These are phyloP conservation scores for Melieria crassipennis DNA, from an alignment of 2,888 invertebrate species.

Conservation along the genomic window DNA sequence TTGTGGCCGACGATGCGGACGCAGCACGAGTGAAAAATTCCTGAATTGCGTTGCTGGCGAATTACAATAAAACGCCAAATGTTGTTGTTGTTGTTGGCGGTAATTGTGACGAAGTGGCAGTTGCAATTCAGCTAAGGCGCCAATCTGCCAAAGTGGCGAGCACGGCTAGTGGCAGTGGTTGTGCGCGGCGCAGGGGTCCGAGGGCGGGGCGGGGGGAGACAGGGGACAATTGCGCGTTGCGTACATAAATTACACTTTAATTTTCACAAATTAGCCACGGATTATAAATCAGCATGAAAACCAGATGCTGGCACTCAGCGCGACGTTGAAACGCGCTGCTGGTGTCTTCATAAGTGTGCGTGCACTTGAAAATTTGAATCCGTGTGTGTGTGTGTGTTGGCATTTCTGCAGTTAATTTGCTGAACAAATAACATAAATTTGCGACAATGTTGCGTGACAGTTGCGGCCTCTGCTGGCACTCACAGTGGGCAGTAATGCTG, in stretches of 20 bases:
- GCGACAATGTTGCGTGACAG: neutral
- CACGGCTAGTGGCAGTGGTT: too few relatives aligned
- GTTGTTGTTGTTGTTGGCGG: neutral
- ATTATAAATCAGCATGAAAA: conserved; percentile 60
- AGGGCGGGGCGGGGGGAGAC: too few relatives aligned
- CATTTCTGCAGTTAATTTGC: neutral
- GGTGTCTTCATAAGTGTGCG: neutral
- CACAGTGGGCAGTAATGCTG: too few relatives aligned
- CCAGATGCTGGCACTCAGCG: conserved; percentile 28
- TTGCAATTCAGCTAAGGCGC: too few relatives aligned
- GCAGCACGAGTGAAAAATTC: too few relatives aligned
- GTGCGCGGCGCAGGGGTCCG: too few relatives aligned
- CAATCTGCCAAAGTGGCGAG: too few relatives aligned
- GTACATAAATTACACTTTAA: conserved; percentile 63
- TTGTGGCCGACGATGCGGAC: too few relatives aligned
- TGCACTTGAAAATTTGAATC: neutral
- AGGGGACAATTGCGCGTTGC: conserved; percentile 39
- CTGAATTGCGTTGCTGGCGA: too few relatives aligned
- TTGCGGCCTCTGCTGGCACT: too few relatives aligned
- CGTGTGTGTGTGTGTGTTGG: neutral
- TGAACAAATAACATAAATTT: neutral
- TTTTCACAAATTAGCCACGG: conserved; percentile 63
- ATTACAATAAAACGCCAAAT: too few relatives aligned
- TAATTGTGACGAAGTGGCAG: neutral
- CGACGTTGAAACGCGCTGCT: neutral